A percentile compares a stretch with the other conserved stretches of the same genome.
Conservation (phyloP, 2,888 invertebrate species). For the Athalia circularis region DNA sequence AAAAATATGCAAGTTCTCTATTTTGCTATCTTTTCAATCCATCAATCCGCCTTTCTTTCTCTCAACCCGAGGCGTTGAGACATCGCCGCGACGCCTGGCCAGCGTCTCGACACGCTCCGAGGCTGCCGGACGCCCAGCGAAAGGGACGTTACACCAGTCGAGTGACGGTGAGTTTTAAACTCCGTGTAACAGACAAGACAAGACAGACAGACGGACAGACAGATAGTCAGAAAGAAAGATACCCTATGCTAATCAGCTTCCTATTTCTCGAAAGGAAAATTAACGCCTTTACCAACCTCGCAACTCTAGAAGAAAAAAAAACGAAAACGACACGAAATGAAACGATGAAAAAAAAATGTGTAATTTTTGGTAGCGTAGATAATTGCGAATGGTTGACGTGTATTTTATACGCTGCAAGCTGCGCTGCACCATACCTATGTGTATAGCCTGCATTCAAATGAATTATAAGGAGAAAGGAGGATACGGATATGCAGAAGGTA, state of each 20-base stretch:
- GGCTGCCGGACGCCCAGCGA: slow-evolving; percentile 54
- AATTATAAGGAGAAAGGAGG: no score
- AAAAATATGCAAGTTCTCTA: slow-evolving; percentile 16
- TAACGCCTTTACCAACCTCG: slow-evolving; percentile 49
- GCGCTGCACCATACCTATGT: no score
- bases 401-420: no score
- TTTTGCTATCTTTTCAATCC: neutral
- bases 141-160: slow-evolving; percentile 46
- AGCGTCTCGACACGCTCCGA: slow-evolving; percentile 60
- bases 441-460: no score
- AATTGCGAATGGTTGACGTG: slow-evolving; percentile 43
- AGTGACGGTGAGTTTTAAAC: neutral
- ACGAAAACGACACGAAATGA: neutral
- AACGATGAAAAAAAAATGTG: neutral
- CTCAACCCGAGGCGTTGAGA: slow-evolving; percentile 59
- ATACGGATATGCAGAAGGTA: no score
- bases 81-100: slow-evolving; percentile 67
- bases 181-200: no score
- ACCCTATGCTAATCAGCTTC: slow-evolving; percentile 63
- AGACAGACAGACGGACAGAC: slow-evolving; percentile 11
- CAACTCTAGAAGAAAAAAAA: no score
- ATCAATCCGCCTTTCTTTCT: slow-evolving; percentile 4
- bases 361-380: slow-evolving; percentile 50
- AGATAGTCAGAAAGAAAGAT: slow-evolving; percentile 19
- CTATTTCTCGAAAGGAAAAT: slow-evolving; percentile 58